phyloP scores from a whole-genome alignment of 2,888 invertebrate species.

The Tetranychus piercei region DNA sequence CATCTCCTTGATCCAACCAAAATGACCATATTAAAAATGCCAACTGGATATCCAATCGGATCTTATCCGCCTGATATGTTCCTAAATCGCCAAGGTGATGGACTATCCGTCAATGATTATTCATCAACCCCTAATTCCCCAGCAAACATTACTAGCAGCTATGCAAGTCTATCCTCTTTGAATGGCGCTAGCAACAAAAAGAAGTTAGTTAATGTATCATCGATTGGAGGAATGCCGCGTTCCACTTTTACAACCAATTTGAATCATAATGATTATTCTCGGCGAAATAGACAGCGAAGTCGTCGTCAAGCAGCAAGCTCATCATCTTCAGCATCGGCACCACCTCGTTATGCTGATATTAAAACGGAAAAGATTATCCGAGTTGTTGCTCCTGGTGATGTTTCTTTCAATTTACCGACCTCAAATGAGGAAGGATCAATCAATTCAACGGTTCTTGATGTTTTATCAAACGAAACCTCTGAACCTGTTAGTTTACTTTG shows the following conservation, averaged over 20 bases:
- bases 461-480: conserved; percentile 22
- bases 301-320: conserved; percentile 44
- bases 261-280: background rate
- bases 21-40: background rate
- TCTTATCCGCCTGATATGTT: background rate
- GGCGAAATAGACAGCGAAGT: background rate
- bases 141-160: background rate
- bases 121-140: background rate
- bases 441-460: conserved; percentile 38
- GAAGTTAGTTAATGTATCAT: background rate
- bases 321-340: conserved; percentile 10
- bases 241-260: background rate
- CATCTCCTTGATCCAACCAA: background rate
- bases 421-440: conserved; percentile 52
- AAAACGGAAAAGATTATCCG: conserved; percentile 34
- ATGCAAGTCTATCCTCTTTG: too few species aligned
- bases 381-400: conserved; percentile 37
- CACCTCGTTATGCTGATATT: conserved; percentile 30
- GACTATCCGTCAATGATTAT: background rate
- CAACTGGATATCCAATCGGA: background rate
- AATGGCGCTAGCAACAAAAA: background rate
- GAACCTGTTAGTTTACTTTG: conserved; percentile 68
- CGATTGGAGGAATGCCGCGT: conserved; percentile 11
- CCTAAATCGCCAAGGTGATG: background rate
- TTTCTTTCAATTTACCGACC: conserved; percentile 49